A percentile compares a stretch with the other conserved stretches of the same genome.
phyloP scores from a whole-genome alignment of 2,797 vertebrate species.

The Mus caroli region DNA sequence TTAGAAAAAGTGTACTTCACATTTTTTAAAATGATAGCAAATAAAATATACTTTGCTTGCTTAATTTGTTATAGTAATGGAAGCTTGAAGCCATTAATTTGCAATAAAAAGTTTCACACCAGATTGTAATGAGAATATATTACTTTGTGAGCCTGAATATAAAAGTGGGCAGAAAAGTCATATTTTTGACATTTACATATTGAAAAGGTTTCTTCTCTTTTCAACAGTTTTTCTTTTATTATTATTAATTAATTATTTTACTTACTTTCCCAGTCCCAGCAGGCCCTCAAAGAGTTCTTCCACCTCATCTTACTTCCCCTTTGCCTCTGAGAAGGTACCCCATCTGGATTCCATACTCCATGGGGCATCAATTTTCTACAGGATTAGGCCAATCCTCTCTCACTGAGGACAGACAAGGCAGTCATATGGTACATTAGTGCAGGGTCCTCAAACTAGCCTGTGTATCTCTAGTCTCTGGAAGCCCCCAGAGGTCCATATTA shows the following conservation, averaged over 20 bases:
- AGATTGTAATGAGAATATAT: slow-evolving; percentile 45
- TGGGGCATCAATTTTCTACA: not conserved
- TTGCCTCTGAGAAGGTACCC: not conserved
- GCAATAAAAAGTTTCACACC: slow-evolving; percentile 39
- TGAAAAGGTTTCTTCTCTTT: not conserved
- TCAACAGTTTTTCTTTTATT: not conserved
- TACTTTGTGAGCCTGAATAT: slow-evolving; percentile 45
- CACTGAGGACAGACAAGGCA: not conserved
- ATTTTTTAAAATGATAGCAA: slow-evolving; percentile 55
- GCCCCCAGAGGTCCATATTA: not conserved
- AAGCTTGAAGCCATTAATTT: slow-evolving; percentile 66
- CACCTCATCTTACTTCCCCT: not conserved
- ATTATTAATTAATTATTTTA: not conserved
- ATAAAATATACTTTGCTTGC: slow-evolving; percentile 40
- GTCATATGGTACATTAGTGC: not conserved
- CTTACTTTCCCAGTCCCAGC: not conserved
- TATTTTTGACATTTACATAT: slow-evolving; percentile 11
- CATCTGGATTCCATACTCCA: not conserved
- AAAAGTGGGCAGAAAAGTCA: not conserved
- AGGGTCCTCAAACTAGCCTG: not conserved
- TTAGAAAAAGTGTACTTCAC: slow-evolving; percentile 17
- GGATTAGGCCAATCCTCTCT: not conserved
- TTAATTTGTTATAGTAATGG: not conserved
- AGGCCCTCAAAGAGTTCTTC: not conserved
- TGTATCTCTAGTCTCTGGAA: not conserved